Percentiles rank a stretch among this genome's conserved stretches.
These are phyloP conservation scores for Hyperoplus lanceolatus DNA, from an alignment of 2,797 vertebrate species.

Conservation along the genomic window DNA sequence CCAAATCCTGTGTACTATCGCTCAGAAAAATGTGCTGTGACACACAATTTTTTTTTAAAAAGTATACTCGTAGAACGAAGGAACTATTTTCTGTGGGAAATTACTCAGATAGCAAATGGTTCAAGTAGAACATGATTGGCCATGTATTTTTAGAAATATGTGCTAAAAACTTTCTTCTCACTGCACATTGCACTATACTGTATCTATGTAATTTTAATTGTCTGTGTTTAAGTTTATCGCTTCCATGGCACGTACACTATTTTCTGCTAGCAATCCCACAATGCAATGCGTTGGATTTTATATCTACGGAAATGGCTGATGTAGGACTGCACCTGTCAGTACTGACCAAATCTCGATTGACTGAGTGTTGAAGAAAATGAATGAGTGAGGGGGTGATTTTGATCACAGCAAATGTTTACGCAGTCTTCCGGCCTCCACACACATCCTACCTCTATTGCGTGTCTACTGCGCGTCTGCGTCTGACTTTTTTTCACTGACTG, in stretches of 20 bases:
- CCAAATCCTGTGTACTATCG: slow-evolving; percentile 46
- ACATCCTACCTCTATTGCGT: too few relatives aligned
- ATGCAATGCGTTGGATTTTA: not conserved
- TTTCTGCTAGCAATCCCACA: not conserved
- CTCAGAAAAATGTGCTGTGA: slow-evolving; percentile 63
- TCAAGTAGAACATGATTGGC: not conserved
- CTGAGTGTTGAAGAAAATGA: too few relatives aligned
- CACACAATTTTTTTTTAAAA: slow-evolving; percentile 21
- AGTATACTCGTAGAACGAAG: not conserved
- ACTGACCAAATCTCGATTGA: not conserved
- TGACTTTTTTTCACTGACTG: not conserved
- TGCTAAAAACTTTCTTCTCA: too few relatives aligned
- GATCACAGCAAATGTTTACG: too few relatives aligned
- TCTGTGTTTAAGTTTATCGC: not conserved
- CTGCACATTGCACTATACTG: too few relatives aligned
- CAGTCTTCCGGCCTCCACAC: too few relatives aligned
- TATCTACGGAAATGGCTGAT: not conserved
- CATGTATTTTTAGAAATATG: not conserved
- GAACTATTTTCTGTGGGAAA: slow-evolving; percentile 6
- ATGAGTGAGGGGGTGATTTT: too few relatives aligned
- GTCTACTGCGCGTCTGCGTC: too few relatives aligned
- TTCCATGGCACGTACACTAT: not conserved
- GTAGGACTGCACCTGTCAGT: not conserved
- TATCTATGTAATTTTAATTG: too few relatives aligned
- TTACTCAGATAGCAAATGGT: not conserved